Evolutionary conservation across 2,797 vertebrate genomes (phyloP), one percentile per base, ranked within the genome.

Genomic region (Rallus crepitans): DNA sequence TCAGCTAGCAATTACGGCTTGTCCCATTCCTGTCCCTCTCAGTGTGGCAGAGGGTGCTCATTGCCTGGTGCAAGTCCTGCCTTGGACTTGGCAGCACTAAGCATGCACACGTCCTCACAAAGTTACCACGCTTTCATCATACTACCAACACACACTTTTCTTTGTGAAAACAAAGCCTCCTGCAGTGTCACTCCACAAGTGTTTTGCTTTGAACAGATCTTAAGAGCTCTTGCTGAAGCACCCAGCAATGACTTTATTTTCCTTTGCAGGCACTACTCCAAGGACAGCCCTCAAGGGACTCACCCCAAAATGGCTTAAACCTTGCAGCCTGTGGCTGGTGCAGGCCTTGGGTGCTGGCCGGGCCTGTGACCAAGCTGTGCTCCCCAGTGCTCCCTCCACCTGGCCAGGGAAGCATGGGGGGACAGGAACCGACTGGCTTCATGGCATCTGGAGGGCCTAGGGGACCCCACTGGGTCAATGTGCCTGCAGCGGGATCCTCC

Each of bases 21-120:
- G 21, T 47, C n/a, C 50, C 0, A 0, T 55, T 39, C 19, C 52
- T 0, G 0, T 28, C 15, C 37, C 15, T 64, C 28, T 59, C 2
- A 2, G 8, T 2, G 5, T 1, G 0, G 35, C 42, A 30, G 6
- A 33, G 30, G 24, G 10, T 37, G 20, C 16, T 45, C 9, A 5
- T 64, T 71, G 40, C 25, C 28, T 10, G 17, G 19, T 8, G 15
- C 0, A 0, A 31, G 71, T 47, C 42, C 30, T 3, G 9, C 40
- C 59, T 33, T 8, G 37, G 6, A 15, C n/a, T 20, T 39, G 45
- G 31, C 0, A 0, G 21, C 9, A 13, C 33, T 45, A 24, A 12
- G 17, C 18, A 45, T 15, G 19, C 17, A 9, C 7, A 8, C 4
- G 19, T 64, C 19, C 70, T 80, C 33, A 3, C 60, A 28, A 27